Conservation (phyloP, 2,113 vertebrate species). For the Mus pahari region DNA sequence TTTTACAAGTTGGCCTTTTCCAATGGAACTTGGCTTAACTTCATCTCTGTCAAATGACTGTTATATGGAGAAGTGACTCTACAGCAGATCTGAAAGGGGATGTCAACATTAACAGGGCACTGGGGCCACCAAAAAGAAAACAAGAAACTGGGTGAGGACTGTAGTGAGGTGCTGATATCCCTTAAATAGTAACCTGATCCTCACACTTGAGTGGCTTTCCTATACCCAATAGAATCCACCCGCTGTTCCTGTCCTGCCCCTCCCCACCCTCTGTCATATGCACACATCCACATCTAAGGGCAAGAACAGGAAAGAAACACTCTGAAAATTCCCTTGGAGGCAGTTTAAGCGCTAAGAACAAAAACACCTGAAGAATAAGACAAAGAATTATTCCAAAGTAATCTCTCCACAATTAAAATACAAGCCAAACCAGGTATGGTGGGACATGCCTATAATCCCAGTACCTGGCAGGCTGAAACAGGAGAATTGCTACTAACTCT, state of each 20-base stretch:
- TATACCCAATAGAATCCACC: conserved; percentile 31
- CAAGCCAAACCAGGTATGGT: not conserved
- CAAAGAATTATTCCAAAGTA: not conserved
- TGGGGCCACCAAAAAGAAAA: conserved; percentile 18
- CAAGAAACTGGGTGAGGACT: conserved; percentile 38
- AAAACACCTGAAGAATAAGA: not conserved
- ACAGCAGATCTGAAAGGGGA: conserved; percentile 7
- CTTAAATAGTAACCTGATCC: conserved; percentile 11
- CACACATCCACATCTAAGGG: not conserved
- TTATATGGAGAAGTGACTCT: conserved; percentile 40
- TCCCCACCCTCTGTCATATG: not conserved
- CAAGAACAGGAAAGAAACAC: conserved; percentile 4
- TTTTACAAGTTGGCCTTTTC: not conserved
- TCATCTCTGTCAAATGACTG: not conserved
- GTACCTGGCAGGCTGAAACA: not conserved
- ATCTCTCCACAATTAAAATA: not conserved
- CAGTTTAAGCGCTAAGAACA: conserved; percentile 3
- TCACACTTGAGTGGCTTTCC: conserved; percentile 51
- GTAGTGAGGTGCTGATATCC: conserved; percentile 40
- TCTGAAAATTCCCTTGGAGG: not conserved
- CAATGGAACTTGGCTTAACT: not conserved
- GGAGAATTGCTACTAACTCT: not conserved
- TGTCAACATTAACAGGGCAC: not conserved
- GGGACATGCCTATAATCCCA: not conserved
- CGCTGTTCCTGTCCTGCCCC: not conserved